Evolutionary conservation across 2,888 invertebrate species (phyloP).

Genomic region (Penaeus monodon): DNA sequence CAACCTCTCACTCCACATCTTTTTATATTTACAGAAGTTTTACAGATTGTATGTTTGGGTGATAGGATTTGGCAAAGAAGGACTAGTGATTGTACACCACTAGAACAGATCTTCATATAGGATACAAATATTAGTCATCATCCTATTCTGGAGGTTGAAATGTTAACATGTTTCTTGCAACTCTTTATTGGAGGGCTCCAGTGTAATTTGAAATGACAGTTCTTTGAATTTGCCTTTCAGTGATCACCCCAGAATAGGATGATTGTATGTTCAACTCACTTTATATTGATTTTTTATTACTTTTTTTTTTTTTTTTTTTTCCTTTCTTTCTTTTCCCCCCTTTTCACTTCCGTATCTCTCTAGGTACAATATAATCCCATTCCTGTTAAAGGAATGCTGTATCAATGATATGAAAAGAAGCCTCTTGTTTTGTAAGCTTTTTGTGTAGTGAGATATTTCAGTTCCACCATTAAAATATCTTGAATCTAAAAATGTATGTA

Average conservation of each 20-base stretch:
- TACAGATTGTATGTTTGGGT: constrained; percentile 61
- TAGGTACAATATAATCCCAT: constrained; percentile 60
- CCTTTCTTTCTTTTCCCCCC: not conserved
- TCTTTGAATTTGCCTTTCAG: constrained; percentile 51
- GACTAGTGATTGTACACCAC: constrained; percentile 59
- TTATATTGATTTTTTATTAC: constrained; percentile 17
- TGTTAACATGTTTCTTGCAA: constrained; percentile 30
- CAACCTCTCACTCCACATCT: constrained; percentile 62
- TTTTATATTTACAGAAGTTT: constrained; percentile 61
- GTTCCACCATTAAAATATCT: constrained; percentile 62
- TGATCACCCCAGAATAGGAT: constrained; percentile 58
- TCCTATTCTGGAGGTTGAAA: constrained; percentile 56
- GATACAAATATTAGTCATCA: constrained; percentile 58
- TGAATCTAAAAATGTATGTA: constrained; percentile 38
- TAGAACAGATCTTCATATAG: constrained; percentile 61
- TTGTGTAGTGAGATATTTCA: constrained; percentile 63
- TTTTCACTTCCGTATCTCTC: constrained; percentile 45
- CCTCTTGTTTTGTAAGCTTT: constrained; percentile 64
- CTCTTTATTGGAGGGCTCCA: constrained; percentile 35
- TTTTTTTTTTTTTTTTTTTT: constrained; percentile 18
- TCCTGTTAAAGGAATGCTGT: constrained; percentile 62
- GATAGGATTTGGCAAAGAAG: constrained; percentile 58
- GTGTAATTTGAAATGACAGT: constrained; percentile 46
- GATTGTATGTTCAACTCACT: constrained; percentile 58
- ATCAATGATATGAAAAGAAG: constrained; percentile 54